Evolutionary conservation across 2,113 vertebrate species (phyloP), one percentile per base, ranked within the genome.

Genomic region (Blennius ocellaris): DNA sequence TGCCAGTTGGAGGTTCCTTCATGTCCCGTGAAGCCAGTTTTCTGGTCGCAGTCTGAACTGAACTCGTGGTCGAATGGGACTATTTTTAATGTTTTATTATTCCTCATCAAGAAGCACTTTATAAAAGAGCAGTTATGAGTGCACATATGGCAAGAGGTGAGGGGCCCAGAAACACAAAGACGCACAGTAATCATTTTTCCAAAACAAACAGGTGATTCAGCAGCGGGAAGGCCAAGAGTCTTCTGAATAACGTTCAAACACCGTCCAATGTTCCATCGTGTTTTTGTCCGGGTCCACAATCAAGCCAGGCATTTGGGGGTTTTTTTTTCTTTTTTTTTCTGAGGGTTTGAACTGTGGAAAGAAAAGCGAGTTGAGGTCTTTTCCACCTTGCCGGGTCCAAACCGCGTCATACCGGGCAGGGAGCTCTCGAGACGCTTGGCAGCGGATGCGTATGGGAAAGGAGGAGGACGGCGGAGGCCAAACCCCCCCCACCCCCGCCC

Each of bases 141-240:
- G 16, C 60, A 62, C 73, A 73, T 36, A 37, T 70, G 68, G 58
- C 6, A 52, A 57, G 39, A 74, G 43, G 58, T 41, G 62, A 16
- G 6, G 17, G 51, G 17, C 57, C 54, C 7, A 17, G 6, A 60
- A 83, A 77, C 47, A 86, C 81, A 89, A 69, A 78, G 81, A 43
- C 10, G 43, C 51, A 69, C 87, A 86, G 79, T 83, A 17, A 56
- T 83, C 38, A 50, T 78, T 85, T 89, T 89, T 84, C 88, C 88
- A 89, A 88, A 79, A 90, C 90, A 92, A 90, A 77, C 90, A 88
- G 83, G 85, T 89, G 89, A 90, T 82, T 92, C 87, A 88, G 88
- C 73, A 41, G 47, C 17, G 57, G 70, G 60, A 73, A 79, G 11
- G 59, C 61, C 45, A 17, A 17, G 43, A 77, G 58, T 69, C 70